A percentile compares a stretch with the other conserved stretches of the same genome.
These are phyloP conservation scores for Drosophila subsilvestris DNA, from an alignment of 2,888 invertebrate genomes.

Conservation along the genomic window DNA sequence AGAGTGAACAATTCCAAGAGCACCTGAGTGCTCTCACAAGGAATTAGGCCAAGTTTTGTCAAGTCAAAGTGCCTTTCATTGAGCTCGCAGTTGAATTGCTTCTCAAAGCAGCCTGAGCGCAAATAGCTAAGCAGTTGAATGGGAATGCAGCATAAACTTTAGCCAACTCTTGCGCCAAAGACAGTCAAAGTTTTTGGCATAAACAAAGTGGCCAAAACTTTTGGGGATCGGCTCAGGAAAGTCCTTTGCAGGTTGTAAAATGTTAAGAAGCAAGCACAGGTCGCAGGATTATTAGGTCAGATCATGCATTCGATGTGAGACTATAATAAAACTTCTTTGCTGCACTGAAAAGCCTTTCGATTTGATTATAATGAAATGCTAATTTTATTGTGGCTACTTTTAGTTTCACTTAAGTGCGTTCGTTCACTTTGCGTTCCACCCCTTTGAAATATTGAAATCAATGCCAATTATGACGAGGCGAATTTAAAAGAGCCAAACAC, in stretches of 20 bases:
- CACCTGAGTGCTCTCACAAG: background rate
- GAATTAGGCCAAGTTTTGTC: background rate
- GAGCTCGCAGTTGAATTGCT: background rate
- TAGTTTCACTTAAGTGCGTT: slow-evolving; percentile 22
- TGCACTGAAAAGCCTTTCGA: slow-evolving; percentile 14
- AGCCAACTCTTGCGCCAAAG: background rate
- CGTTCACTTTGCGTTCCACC: background rate
- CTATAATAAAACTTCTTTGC: slow-evolving; percentile 8
- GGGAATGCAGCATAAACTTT: background rate
- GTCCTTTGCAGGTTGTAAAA: background rate
- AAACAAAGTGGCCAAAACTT: slow-evolving; percentile 18
- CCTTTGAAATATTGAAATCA: slow-evolving; percentile 35
- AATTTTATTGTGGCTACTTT: slow-evolving; percentile 14
- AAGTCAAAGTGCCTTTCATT: too few relatives aligned
- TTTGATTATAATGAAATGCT: slow-evolving; percentile 5
- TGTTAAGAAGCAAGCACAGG: background rate
- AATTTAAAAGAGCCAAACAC: background rate
- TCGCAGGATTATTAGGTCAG: background rate
- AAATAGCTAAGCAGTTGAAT: background rate
- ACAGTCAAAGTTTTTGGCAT: slow-evolving; percentile 24
- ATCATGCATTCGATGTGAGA: too few relatives aligned
- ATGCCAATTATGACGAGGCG: slow-evolving; percentile 38
- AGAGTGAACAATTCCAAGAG: background rate
- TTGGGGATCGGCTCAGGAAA: background rate
- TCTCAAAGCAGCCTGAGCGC: background rate